Base-by-base conservation (phyloP, 2,888 invertebrate species). In the Drosophila testacea region DNA sequence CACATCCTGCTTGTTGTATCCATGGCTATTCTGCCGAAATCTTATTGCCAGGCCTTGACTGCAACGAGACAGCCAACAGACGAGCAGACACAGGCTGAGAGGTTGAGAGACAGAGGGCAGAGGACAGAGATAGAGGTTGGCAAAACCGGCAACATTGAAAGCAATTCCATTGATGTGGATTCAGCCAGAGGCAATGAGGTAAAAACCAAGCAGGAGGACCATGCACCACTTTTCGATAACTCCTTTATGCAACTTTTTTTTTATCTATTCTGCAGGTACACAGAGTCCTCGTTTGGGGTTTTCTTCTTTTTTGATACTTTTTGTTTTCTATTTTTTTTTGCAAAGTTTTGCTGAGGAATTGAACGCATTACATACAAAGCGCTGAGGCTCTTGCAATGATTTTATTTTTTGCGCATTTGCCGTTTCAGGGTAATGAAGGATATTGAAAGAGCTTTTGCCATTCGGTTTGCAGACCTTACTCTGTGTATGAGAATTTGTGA, bases 281-380 rank as follows among this genome's bases (percentile, higher is more conserved):
- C 55, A 38, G 13, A 11, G 7, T 22, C 7, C 30, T 54, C 22
- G 54, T 42, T 30, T 41, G 30, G 30, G 50, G 22, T 36, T 11
- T 54, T 30, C 59, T 38, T 32, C 28, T 36, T 39, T 60, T 55
- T 51, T 42, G 2, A 22, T 22, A 22, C 22, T 50, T 50, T 46
- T 50, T 48, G 27, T 16, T 9, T n/a, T 38, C 36, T 28, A 36
- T 48, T n/a, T 34, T 63, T 73, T 61, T 61, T 70, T 73, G 74
- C 78, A 66, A 54, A 81, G 70, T 79, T 74, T 66, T 41, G 86
- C 70, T 63, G 74, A 80, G 83, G 67, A 84, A 81, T 87, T 81
- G 80, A 87, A 84, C 87, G 89, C 81, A 86, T 86, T 86, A 87
- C 89, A 69, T 79, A 76, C 75, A 81, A 84, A 88, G 84, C 76